These are phyloP conservation scores for Drosophila kikkawai DNA, from an alignment of 1,140 invertebrate species.

Conservation along the genomic window DNA sequence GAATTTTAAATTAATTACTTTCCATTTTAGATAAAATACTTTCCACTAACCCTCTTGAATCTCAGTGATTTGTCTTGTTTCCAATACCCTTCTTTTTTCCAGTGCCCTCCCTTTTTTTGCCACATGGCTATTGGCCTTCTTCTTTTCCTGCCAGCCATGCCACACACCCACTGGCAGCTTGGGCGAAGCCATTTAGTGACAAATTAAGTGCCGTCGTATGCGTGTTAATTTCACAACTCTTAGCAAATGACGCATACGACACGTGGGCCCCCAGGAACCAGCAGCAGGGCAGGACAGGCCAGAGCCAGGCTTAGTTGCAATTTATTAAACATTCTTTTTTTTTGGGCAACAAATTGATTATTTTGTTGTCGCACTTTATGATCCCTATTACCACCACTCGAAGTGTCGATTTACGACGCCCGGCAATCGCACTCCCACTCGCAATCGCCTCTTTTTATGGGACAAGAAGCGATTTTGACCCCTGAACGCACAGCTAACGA, in stretches of 20 bases:
- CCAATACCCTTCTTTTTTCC: neutral
- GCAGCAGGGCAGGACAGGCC: neutral
- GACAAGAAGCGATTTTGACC: conserved; percentile 39
- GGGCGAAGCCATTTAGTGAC: conserved; percentile 70
- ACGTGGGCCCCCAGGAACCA: conserved; percentile 20
- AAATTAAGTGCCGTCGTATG: conserved; percentile 78
- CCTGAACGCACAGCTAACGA: conserved; percentile 4
- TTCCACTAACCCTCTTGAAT: too few species aligned
- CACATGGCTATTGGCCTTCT: conserved; percentile 14
- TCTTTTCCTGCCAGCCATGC: neutral
- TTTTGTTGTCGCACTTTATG: conserved; percentile 72
- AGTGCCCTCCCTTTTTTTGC: neutral
- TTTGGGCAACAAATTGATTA: conserved; percentile 71
- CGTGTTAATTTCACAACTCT: conserved; percentile 75
- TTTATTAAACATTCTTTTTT: conserved; percentile 72
- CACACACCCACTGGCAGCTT: conserved; percentile 10
- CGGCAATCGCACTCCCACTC: conserved; percentile 48
- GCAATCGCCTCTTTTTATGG: conserved; percentile 55
- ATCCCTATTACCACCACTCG: conserved; percentile 36
- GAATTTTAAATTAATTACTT: neutral
- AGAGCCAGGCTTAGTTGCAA: conserved; percentile 66
- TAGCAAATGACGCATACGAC: conserved; percentile 70
- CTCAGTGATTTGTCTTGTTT: neutral
- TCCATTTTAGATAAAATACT: neutral
- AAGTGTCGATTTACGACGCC: conserved; percentile 67